A percentile compares a stretch with the other conserved stretches of the same genome.
phyloP scores from a whole-genome alignment of 2,888 invertebrate species.

The Philonicus albiceps region DNA sequence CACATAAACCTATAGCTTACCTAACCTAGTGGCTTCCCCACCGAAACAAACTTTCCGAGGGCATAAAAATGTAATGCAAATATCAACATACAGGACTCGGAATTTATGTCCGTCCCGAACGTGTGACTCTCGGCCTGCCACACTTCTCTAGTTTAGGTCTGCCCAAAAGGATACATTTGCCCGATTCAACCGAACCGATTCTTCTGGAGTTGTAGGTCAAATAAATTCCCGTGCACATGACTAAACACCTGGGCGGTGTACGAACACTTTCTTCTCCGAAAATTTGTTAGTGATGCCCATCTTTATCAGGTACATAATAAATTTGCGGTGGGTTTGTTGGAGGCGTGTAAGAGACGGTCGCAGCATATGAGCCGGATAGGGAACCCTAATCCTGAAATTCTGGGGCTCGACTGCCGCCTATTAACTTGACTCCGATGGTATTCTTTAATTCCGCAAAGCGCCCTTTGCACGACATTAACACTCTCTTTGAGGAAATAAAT shows the following conservation, averaged over 20 bases:
- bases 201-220: background rate
- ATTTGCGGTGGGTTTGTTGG: background rate
- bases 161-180: background rate
- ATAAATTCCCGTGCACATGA: background rate
- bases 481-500: constrained; percentile 1
- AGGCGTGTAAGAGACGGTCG: background rate
- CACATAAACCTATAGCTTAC: background rate
- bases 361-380: background rate
- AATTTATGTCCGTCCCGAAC: background rate
- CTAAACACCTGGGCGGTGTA: background rate
- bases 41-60: background rate
- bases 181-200: background rate
- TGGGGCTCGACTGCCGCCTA: background rate
- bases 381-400: background rate
- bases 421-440: background rate
- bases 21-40: background rate
- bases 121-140: background rate
- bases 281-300: background rate
- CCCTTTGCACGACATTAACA: constrained; percentile 3
- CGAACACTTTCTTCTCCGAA: background rate
- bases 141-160: background rate
- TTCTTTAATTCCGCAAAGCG: background rate
- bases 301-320: background rate
- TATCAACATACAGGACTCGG: background rate
- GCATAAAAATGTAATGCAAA: background rate